phyloP scores from a whole-genome alignment of 2,888 invertebrate species.

The Ecliptopera silaceata region DNA sequence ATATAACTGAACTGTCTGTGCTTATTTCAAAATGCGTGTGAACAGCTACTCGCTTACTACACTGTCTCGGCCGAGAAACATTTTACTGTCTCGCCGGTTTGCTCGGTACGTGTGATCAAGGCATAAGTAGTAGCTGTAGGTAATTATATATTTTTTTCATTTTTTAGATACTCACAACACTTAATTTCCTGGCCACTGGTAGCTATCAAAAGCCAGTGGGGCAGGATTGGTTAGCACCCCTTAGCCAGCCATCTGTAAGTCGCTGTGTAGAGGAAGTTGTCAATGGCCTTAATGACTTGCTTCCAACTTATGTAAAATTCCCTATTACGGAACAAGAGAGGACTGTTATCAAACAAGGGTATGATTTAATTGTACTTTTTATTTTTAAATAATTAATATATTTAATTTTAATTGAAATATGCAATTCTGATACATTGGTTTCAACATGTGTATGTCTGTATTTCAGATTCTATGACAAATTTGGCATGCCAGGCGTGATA shows the following conservation, averaged over 20 bases:
- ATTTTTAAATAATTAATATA: no score
- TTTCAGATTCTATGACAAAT: neutral
- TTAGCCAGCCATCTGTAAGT: neutral
- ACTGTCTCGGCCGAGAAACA: no score
- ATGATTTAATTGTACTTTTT: neutral
- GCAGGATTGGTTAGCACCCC: neutral
- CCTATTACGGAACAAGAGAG: neutral
- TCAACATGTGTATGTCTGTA: neutral
- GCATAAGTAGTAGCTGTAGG: no score
- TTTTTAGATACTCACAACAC: neutral
- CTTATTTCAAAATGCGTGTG: no score
- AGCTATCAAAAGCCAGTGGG: neutral
- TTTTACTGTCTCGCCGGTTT: no score
- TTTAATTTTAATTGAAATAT: neutral
- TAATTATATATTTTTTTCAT: no score
- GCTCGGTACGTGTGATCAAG: no score
- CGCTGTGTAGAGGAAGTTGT: neutral
- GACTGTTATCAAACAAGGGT: neutral
- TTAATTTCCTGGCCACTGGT: neutral
- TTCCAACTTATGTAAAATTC: neutral
- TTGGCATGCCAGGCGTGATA: neutral
- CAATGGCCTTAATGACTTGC: neutral
- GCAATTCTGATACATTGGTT: neutral
- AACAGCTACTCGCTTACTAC: no score
- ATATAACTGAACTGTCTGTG: no score